Base-by-base conservation (phyloP, 1,140 invertebrate species). In the Drosophila subobscura region DNA sequence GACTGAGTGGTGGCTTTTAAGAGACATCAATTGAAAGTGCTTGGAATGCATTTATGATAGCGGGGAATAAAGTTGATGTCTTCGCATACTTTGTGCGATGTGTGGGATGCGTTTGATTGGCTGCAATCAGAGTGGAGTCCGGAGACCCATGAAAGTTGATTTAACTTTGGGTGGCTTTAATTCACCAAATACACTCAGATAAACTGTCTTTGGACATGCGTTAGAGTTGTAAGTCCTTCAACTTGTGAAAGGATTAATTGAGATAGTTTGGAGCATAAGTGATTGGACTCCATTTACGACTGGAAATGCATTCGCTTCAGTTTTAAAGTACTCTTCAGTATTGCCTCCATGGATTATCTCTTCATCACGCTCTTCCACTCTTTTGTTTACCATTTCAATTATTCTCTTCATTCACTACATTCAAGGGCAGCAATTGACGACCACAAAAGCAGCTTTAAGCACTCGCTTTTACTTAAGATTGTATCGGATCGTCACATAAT, bases 11-110 rank as follows among this genome's bases (percentile, higher is more conserved):
- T 33, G 49, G 67, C 70, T 72, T 51, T 72, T 72, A 72, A 70
- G 68, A 72, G 57, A 51, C 50, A 42, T n/a, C 68, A 56, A 72
- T 54, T 44, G 56, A 72, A 61, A 72, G 70, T 72, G 70, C 67
- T 53, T 60, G 70, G 70, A 61, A 72, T 72, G 56, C 70, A 72
- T 72, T 72, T 61, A 61, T 72, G 70, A 72, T 72, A 61, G 16
- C 33, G 33, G 42, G 50, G 33, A 29, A 66, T 66, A 14, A 20
- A 23, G 37, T 33, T 63, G 46, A 63, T 66, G 58, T 47, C n/a
- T 52, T 64, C 25, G 60, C 57, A 42, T 53, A 44, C 33, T 72
- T 53, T 60, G 60, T 49, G 70, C 47, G 40, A 33, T 33, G 40
- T 49, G 56, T 61, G 68, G 67, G 49, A 16, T 44, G 33, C 33